Conservation (phyloP, 2,888 invertebrate species). For the Caenorhabditis sp. region DNA sequence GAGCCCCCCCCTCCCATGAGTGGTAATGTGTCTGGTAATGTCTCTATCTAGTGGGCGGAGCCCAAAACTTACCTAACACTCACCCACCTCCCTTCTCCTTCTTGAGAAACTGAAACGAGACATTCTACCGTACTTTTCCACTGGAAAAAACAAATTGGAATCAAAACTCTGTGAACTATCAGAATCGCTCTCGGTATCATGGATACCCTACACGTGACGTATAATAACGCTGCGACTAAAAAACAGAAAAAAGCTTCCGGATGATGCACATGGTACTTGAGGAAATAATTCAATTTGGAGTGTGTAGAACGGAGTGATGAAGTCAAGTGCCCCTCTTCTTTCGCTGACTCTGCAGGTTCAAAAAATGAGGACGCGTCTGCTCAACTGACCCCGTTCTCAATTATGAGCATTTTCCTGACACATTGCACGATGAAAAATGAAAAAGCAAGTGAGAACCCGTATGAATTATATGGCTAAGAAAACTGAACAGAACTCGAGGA, state of each 20-base stretch:
- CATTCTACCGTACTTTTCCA: too few relatives aligned
- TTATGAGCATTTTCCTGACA: conserved; percentile 22
- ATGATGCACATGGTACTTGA: conserved; percentile 41
- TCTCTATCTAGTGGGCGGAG: too few relatives aligned
- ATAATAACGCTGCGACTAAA: not conserved
- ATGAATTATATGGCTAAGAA: conserved; percentile 6
- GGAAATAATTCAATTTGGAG: conserved; percentile 45
- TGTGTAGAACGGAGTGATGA: conserved; percentile 48
- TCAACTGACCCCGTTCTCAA: conserved; percentile 40
- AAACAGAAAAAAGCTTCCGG: conserved; percentile 9
- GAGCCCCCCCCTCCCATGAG: too few relatives aligned
- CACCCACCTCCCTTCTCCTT: too few relatives aligned
- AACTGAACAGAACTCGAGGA: conserved; percentile 9
- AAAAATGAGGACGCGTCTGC: conserved; percentile 37
- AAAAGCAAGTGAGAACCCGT: conserved; percentile 2
- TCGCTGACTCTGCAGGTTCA: not conserved
- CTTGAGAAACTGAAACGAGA: too few relatives aligned
- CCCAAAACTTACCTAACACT: too few relatives aligned
- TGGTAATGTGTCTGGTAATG: too few relatives aligned
- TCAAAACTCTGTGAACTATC: too few relatives aligned
- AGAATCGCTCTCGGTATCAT: too few relatives aligned
- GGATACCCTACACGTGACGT: not conserved
- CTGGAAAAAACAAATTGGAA: too few relatives aligned
- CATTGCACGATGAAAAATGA: conserved; percentile 6
- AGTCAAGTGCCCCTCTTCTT: conserved; percentile 34